Evolutionary conservation across 2,888 invertebrate genomes (phyloP).

Genomic region (Imbricaverruca yamaguchii): DNA sequence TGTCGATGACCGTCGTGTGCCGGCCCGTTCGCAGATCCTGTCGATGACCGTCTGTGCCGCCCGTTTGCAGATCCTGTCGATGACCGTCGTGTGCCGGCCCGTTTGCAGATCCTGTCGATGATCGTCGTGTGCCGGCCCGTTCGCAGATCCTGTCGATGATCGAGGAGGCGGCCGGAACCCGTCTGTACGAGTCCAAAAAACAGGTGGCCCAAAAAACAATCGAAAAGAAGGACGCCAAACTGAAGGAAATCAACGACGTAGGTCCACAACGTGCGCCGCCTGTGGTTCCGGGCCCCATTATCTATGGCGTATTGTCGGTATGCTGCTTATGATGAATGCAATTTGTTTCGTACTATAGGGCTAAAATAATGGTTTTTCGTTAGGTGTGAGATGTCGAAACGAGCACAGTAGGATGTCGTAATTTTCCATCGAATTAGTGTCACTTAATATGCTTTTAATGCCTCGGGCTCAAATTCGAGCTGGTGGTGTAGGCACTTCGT

Average conservation of each 20-base stretch:
- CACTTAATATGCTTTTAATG: too few relatives aligned
- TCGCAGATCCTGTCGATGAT: constrained; percentile 87
- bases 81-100: too few relatives aligned
- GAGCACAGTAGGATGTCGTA: too few relatives aligned
- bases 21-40: too few relatives aligned
- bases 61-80: constrained; percentile 58
- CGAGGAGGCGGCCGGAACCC: constrained; percentile 97
- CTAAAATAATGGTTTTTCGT: too few relatives aligned
- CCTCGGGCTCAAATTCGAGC: too few relatives aligned
- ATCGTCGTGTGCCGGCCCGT: too few relatives aligned
- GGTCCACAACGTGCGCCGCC: constrained; percentile 35
- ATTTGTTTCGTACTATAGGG: background rate
- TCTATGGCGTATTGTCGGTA: background rate
- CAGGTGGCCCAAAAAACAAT: constrained; percentile 77
- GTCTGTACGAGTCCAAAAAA: constrained; percentile 91
- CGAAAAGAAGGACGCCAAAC: constrained; percentile 83
- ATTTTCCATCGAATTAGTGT: background rate
- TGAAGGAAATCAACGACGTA: constrained; percentile 75
- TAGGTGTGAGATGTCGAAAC: too few relatives aligned
- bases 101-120: too few relatives aligned
- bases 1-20: too few relatives aligned
- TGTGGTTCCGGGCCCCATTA: background rate
- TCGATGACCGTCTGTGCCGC: too few relatives aligned
- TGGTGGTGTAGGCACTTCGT: too few relatives aligned
- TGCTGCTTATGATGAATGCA: background rate